Conservation (phyloP, 2,113 vertebrate genomes). For the Lepus timidus region DNA sequence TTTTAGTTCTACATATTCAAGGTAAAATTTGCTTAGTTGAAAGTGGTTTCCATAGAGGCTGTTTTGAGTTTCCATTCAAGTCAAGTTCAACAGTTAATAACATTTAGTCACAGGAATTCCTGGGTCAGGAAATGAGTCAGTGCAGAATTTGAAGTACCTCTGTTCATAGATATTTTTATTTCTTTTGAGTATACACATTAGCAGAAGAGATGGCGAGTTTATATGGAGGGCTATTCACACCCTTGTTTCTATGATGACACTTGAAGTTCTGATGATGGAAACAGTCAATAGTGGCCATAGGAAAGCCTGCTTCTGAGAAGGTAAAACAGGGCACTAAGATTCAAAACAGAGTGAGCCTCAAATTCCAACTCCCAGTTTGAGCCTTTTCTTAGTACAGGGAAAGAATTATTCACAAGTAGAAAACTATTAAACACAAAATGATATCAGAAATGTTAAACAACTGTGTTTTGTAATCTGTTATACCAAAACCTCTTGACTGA, state of each 20-base stretch:
- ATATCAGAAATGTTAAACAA: neutral
- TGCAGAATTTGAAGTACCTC: neutral
- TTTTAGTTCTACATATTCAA: neutral
- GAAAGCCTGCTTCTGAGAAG: neutral
- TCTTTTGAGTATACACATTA: neutral
- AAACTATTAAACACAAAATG: neutral
- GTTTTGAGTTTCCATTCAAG: neutral
- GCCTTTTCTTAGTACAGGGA: neutral
- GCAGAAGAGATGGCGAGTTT: neutral
- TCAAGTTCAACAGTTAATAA: neutral
- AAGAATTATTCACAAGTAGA: neutral
- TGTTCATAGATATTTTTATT: slow-evolving; percentile 39
- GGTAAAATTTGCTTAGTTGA: neutral
- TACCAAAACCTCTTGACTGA: neutral
- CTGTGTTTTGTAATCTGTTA: neutral
- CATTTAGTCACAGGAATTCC: slow-evolving; percentile 22
- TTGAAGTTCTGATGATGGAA: neutral
- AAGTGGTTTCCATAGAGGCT: neutral
- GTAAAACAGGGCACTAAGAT: neutral
- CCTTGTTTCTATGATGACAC: neutral
- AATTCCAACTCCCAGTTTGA: neutral
- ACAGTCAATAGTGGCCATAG: neutral
- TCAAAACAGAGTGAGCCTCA: neutral
- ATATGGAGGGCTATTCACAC: neutral
- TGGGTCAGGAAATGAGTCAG: slow-evolving; percentile 2